Evolutionary conservation across 2,113 vertebrate species (phyloP).

Genomic region (Rhinopomastus cyanomelas): DNA sequence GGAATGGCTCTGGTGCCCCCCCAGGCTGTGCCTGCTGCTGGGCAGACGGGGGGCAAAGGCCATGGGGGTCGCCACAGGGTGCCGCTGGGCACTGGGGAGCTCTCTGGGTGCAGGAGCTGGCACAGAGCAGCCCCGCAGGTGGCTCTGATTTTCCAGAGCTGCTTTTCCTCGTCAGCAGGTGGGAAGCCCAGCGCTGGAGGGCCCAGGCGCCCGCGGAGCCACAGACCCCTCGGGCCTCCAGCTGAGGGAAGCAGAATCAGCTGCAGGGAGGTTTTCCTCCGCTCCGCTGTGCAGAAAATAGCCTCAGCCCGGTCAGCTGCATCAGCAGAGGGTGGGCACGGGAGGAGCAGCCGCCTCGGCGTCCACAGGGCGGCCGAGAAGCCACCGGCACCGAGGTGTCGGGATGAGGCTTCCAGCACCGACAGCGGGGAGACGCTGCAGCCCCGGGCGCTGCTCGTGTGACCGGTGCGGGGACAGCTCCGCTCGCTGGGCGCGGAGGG

Average conservation of each 20-base stretch:
- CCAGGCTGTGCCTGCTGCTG: background rate
- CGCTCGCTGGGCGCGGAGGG: background rate
- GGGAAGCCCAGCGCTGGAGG: background rate
- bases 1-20: conserved; percentile 16
- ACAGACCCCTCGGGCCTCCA: background rate
- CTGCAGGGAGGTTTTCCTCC: background rate
- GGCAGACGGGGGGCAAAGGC: background rate
- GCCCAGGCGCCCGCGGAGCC: background rate
- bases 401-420: background rate
- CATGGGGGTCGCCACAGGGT: background rate
- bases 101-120: accelerated
- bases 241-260: background rate
- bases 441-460: accelerated
- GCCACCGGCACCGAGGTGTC: background rate
- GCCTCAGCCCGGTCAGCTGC: background rate
- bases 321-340: background rate
- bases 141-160: background rate
- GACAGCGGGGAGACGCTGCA: background rate
- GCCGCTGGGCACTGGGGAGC: background rate
- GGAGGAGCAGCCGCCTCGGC: background rate
- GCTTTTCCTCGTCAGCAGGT: background rate
- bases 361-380: background rate
- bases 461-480: background rate
- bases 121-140: background rate
- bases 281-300: background rate